phyloP scores from a whole-genome alignment of 2,113 vertebrate species.

The Phyllopteryx taeniolatus region DNA sequence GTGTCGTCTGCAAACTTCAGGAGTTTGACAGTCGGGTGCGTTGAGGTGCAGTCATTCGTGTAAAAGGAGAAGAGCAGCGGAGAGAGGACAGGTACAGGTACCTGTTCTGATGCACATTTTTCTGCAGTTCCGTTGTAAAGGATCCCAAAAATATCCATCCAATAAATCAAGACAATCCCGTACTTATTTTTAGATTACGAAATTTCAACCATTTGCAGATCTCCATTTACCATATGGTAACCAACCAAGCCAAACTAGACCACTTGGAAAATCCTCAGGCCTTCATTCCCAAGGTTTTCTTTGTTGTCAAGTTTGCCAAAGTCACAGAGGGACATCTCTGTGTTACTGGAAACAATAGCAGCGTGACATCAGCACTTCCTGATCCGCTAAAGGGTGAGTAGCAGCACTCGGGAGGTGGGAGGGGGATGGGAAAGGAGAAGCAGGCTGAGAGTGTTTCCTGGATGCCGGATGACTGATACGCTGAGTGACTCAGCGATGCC shows the following conservation, averaged over 20 bases:
- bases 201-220: background rate
- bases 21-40: too few relatives aligned
- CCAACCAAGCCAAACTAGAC: background rate
- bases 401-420: background rate
- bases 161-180: too few relatives aligned
- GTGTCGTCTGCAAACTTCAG: too few relatives aligned
- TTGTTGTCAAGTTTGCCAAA: background rate
- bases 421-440: constrained; percentile 17
- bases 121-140: too few relatives aligned
- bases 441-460: constrained; percentile 54
- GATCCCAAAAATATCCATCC: too few relatives aligned
- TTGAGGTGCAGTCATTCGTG: too few relatives aligned
- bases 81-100: too few relatives aligned
- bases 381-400: constrained; percentile 7
- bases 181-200: too few relatives aligned
- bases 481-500: constrained; percentile 55
- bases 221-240: background rate
- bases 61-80: too few relatives aligned
- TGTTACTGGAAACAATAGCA: constrained; percentile 58
- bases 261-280: background rate
- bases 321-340: constrained; percentile 5
- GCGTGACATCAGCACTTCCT: constrained; percentile 66
- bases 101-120: too few relatives aligned
- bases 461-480: constrained; percentile 48
- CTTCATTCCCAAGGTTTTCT: background rate